A percentile compares a stretch with the other conserved stretches of the same genome.
phyloP scores from a whole-genome alignment of 2,797 vertebrate species.

The Sarcoramphus papa region DNA sequence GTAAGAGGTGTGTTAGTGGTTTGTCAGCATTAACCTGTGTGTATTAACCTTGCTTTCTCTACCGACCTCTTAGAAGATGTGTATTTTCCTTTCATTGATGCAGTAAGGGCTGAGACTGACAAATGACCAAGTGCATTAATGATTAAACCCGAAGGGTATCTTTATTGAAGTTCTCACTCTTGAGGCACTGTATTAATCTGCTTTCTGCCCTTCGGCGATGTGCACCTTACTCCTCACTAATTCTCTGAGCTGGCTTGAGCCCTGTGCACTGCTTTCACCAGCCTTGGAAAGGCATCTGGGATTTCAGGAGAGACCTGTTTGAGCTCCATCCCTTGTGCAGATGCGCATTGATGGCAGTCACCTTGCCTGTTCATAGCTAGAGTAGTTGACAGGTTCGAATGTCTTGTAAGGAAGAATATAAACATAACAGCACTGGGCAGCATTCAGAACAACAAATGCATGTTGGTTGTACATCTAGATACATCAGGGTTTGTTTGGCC shows the following conservation, averaged over 20 bases:
- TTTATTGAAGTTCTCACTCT: background rate
- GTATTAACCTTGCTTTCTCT: background rate
- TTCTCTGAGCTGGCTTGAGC: background rate
- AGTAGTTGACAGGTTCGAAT: background rate
- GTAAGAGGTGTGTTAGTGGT: background rate
- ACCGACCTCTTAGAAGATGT: background rate
- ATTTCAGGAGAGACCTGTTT: background rate
- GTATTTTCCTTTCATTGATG: background rate
- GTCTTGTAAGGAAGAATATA: background rate
- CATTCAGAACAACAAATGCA: background rate
- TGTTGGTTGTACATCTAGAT: background rate
- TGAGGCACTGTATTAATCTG: background rate
- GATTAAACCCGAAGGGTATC: background rate
- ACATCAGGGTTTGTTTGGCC: background rate
- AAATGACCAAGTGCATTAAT: background rate
- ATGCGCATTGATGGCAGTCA: background rate
- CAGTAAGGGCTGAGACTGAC: background rate
- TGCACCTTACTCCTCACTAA: background rate
- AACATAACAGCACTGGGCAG: background rate
- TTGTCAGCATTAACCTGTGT: background rate
- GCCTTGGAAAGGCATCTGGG: background rate
- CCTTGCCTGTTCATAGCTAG: background rate
- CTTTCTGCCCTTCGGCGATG: background rate
- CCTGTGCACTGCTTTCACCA: background rate
- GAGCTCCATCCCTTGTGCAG: background rate